phyloP scores from a whole-genome alignment of 2,888 invertebrate species.

The Nomada fabriciana region DNA sequence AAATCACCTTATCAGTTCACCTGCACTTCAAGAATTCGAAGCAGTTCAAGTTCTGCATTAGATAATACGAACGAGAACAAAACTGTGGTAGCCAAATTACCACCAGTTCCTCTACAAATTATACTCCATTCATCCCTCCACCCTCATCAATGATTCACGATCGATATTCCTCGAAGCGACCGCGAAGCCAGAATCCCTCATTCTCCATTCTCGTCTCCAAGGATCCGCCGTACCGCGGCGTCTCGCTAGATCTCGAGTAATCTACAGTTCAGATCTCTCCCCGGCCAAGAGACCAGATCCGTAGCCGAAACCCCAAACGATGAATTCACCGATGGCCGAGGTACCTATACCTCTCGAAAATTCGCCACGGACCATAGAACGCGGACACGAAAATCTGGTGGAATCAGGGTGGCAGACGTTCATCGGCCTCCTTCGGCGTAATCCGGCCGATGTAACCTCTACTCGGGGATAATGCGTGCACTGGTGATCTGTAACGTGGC shows the following conservation, averaged over 20 bases:
- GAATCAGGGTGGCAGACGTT: slow-evolving; percentile 20
- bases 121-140: not conserved
- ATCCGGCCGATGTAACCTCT: slow-evolving; percentile 59
- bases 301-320: slow-evolving; percentile 18
- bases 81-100: too few species aligned
- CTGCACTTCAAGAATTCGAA: too few species aligned
- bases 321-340: slow-evolving; percentile 30
- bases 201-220: not conserved
- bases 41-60: too few species aligned
- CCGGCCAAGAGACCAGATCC: slow-evolving; percentile 1
- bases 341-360: slow-evolving; percentile 71
- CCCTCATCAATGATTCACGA: not conserved
- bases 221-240: slow-evolving; percentile 1
- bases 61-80: too few species aligned
- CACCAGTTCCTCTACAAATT: too few species aligned
- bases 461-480: slow-evolving; percentile 57
- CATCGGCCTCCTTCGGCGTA: slow-evolving; percentile 51
- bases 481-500: slow-evolving; percentile 30
- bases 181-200: not conserved
- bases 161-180: not conserved
- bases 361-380: slow-evolving; percentile 74
- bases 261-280: slow-evolving; percentile 34
- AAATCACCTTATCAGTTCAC: too few species aligned
- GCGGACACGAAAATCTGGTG: slow-evolving; percentile 75
- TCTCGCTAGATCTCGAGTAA: slow-evolving; percentile 41